phyloP scores from a whole-genome alignment of 2,888 invertebrate species.

The Tenthredo livida region DNA sequence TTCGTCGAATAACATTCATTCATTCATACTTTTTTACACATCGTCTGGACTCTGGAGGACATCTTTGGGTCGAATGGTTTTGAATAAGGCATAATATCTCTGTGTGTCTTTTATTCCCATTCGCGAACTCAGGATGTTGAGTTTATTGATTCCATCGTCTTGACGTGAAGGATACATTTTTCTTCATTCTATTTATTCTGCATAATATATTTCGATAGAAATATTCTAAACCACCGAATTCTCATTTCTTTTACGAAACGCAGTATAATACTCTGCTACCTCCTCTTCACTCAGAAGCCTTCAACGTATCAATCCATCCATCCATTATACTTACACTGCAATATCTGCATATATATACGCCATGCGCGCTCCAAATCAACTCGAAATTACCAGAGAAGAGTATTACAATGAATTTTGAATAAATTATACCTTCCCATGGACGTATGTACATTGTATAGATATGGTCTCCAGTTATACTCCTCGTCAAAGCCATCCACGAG shows the following conservation, averaged over 20 bases:
- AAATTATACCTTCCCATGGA: neutral
- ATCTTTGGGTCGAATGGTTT: neutral
- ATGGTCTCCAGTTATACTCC: neutral
- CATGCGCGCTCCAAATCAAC: neutral
- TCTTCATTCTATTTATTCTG: neutral
- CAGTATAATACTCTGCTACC: neutral
- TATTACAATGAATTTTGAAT: neutral
- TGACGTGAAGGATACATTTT: neutral
- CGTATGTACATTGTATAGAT: neutral
- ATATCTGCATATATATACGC: too few relatives aligned
- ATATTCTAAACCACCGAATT: neutral
- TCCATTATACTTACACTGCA: too few relatives aligned
- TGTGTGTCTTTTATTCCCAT: neutral
- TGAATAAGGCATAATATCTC: neutral
- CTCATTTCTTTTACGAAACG: neutral
- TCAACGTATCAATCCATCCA: neutral
- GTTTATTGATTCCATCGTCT: neutral
- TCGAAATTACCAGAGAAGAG: constrained; percentile 3
- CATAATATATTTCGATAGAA: neutral
- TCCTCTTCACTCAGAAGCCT: neutral
- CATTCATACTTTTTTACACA: neutral
- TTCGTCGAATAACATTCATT: neutral
- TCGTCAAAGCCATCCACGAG: constrained; percentile 1
- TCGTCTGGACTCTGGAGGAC: neutral
- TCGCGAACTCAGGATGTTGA: neutral